phyloP scores from a whole-genome alignment of 2,113 vertebrate genomes.

The Zosterops pallidus region DNA sequence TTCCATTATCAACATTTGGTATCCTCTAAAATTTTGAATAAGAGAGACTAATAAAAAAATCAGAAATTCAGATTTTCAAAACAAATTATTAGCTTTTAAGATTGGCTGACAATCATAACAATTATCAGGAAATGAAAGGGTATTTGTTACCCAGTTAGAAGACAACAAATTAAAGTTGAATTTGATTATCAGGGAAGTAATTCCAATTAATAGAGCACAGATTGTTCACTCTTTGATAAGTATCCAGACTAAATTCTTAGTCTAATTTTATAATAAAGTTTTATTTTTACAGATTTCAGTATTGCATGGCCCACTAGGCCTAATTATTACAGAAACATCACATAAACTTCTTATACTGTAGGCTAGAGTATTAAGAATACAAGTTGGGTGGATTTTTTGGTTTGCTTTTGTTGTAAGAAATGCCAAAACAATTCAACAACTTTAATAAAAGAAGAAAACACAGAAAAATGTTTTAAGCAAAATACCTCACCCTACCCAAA shows the following conservation, averaged over 20 bases:
- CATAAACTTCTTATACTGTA: neutral
- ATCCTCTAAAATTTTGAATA: neutral
- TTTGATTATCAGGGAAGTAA: neutral
- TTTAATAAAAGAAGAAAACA: neutral
- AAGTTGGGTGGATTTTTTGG: neutral
- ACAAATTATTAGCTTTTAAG: neutral
- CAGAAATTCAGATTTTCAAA: neutral
- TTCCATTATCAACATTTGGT: neutral
- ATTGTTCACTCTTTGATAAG: neutral
- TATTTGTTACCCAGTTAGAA: neutral
- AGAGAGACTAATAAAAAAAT: neutral
- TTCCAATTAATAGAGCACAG: neutral
- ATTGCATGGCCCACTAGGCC: neutral
- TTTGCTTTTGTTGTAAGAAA: neutral
- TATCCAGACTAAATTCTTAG: neutral
- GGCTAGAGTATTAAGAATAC: neutral
- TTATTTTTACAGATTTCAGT: neutral
- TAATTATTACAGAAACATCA: neutral
- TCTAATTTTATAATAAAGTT: neutral
- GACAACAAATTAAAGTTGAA: neutral
- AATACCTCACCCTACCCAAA: neutral
- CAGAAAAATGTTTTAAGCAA: neutral
- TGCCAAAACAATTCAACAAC: neutral
- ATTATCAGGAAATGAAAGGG: neutral
- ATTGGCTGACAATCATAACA: neutral